Evolutionary conservation across 2,113 vertebrate species (phyloP), one percentile per base, ranked within the genome.

Genomic region (Erpornis zantholeuca): DNA sequence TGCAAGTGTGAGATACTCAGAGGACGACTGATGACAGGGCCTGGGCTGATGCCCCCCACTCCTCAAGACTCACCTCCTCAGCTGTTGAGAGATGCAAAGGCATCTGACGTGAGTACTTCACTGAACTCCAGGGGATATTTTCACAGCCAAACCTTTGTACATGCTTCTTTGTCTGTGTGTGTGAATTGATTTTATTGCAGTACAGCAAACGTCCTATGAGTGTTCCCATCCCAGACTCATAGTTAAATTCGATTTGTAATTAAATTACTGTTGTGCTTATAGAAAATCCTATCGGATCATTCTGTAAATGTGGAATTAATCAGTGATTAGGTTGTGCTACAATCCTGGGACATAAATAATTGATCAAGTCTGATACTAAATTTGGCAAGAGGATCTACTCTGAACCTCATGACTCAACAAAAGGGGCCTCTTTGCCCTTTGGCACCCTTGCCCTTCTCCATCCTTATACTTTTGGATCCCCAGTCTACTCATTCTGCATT

Each of bases 111-210:
- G 63, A 76, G 31, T 35, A 12, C 24, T 47, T 60, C 77, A 25
- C 28, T 45, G 69, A 60, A 66, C 6, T 29, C 40, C 12, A 21
- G 70, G 24, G 54, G 29, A 27, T 6, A 19, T 76, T 82, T 42
- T 69, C 40, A 63, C 63, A 42, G 40, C 6, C 29, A 4, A 6
- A 8, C 15, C 10, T 66, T 50, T 45, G 69, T 54, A 47, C 10
- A 9, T 40, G 3, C 15, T 68, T 27, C 53, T 47, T 11, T 49
- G 29, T 38, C 3, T 52, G 27, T 61, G 61, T 38, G 35, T 38
- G 35, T 49, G 54, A 63, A 36, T 28, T 7, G 35, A 49, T 36
- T 56, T 15, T 14, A 38, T 42, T 33, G 42, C 0, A 0, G 28
- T 29, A 17, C 33, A 82, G 45, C 86, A 75, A 66, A 60, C 9